Evolutionary conservation across 1,140 invertebrate genomes (phyloP), one percentile per base, ranked within the genome.

Genomic region (Pseudomyrmex concolor): DNA sequence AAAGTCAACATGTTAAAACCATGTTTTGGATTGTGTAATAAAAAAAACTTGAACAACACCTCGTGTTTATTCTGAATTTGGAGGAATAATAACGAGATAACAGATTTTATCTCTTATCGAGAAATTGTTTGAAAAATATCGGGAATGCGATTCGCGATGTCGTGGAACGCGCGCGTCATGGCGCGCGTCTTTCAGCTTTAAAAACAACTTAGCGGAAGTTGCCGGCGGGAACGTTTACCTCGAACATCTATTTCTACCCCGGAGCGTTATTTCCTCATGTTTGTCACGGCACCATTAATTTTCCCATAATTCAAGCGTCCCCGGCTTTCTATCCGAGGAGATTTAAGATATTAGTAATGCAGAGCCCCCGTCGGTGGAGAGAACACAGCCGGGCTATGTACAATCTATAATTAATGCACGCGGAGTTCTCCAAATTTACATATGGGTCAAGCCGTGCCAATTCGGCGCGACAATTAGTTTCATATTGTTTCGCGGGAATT

Each of bases 321-420:
- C 83, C 59, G 71, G 50, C 50, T n/a, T 68, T 25, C 22, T 25
- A 68, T 59, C 85, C 81, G 15, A 43, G 62, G 81, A 87, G 86
- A 90, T 90, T 85, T 87, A 81, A 87, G 88, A 88, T 90, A 91
- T 90, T 90, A 89, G 89, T 85, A 71, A 89, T 85, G 88, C 85
- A 76, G 63, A 68, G 84, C 50, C 57, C 73, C 76, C 54, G 57
- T 19, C 59, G 43, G 59, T 48, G 3, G 25, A n/a, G 25, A n/a
- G 54, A 80, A 76, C 84, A 80, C 45, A 73, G 68, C 22, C 77
- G 45, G 62, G 15, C 66, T 81, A 62, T 86, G 64, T 86, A 67
- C 66, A 82, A 70, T 76, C 89, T 88, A 89, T 91, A 91, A 91
- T 91, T 90, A 91, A 91, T 91, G 85, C 87, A 66, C 78, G 76